Conservation (phyloP, 1,140 invertebrate genomes). For the Holotrichia oblita region DNA sequence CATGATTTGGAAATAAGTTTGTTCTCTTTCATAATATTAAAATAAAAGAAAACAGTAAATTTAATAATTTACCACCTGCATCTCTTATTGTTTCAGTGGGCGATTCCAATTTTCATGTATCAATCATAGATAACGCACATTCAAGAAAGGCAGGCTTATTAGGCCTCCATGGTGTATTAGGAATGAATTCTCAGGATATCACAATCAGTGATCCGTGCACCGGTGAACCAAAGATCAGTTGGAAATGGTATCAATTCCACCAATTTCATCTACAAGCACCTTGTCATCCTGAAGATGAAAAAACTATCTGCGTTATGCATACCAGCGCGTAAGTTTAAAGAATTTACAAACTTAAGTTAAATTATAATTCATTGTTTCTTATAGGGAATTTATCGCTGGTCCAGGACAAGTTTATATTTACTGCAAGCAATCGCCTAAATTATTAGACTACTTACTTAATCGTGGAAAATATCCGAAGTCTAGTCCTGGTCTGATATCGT, state of each 20-base stretch:
- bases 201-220: conserved; percentile 64
- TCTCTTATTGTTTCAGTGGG: conserved; percentile 53
- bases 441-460: conserved; percentile 62
- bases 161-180: conserved; percentile 66
- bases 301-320: conserved; percentile 65
- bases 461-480: conserved; percentile 61
- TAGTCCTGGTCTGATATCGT: conserved; percentile 47
- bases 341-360: background rate
- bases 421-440: conserved; percentile 61
- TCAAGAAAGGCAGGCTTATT: conserved; percentile 64
- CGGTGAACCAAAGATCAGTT: conserved; percentile 60
- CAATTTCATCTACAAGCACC: conserved; percentile 64
- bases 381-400: conserved; percentile 63
- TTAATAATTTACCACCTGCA: conserved; percentile 1
- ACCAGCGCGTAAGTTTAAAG: conserved; percentile 61
- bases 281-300: conserved; percentile 64
- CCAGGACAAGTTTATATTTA: conserved; percentile 65
- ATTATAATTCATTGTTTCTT: conserved; percentile 42
- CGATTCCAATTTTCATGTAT: conserved; percentile 63
- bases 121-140: conserved; percentile 66
- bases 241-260: conserved; percentile 65
- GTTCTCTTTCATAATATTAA: too few species aligned
- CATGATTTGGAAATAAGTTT: too few species aligned
- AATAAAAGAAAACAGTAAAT: too few species aligned
- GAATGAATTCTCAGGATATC: conserved; percentile 61